Percentiles rank a stretch among this genome's conserved stretches.
phyloP scores from a whole-genome alignment of 37 sponge, comb jelly and placozoan species.

The Theonella swinhoei region DNA sequence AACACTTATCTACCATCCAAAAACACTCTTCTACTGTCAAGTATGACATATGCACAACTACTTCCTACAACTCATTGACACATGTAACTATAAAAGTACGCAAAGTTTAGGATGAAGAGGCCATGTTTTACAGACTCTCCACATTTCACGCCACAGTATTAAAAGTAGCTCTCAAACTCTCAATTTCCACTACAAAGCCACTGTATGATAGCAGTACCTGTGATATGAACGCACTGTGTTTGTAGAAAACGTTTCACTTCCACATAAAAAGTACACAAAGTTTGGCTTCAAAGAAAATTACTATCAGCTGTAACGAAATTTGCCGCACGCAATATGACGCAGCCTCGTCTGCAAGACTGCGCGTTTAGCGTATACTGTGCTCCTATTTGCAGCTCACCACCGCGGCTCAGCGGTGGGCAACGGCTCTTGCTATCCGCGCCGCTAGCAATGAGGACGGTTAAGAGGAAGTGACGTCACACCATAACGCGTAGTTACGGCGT shows the following conservation, averaged over 20 bases:
- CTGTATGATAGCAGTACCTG: background rate
- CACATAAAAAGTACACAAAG: background rate
- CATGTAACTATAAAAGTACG: background rate
- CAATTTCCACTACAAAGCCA: background rate
- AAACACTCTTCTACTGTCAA: background rate
- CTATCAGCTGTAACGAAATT: background rate
- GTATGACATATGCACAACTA: no score
- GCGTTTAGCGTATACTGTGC: no score
- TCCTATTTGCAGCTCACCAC: no score
- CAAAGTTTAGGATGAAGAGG: background rate
- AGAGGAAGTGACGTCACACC: no score
- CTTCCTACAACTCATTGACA: no score
- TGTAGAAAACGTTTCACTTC: background rate
- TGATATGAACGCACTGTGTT: background rate
- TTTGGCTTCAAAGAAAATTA: background rate
- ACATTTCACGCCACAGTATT: background rate
- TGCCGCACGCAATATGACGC: background rate
- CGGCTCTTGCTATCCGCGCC: no score
- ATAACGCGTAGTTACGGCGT: no score
- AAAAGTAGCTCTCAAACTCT: background rate
- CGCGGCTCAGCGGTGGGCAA: no score
- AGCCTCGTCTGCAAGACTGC: no score
- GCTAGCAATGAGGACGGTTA: no score
- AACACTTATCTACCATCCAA: background rate
- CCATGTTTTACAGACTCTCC: background rate